phyloP scores from a whole-genome alignment of 2,113 vertebrate species.

The Megaceryle torquata region DNA sequence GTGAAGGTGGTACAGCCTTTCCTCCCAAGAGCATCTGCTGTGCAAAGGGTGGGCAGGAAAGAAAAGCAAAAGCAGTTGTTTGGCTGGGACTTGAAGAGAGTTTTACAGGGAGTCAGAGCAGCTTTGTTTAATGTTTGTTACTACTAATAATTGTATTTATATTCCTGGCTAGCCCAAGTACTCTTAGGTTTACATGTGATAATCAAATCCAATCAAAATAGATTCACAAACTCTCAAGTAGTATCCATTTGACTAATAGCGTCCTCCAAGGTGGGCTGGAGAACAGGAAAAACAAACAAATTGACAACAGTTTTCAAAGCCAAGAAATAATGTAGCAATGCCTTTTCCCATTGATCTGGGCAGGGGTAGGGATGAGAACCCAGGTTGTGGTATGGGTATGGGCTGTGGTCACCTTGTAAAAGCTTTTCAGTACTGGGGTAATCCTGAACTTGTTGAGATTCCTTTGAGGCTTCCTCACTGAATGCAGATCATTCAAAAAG shows the following conservation, averaged over 20 bases:
- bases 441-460: neutral
- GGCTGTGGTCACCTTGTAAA: neutral
- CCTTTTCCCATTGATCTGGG: neutral
- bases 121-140: neutral
- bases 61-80: neutral
- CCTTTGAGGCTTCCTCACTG: neutral
- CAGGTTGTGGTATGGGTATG: fast-evolving
- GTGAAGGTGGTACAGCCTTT: neutral
- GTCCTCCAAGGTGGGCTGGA: neutral
- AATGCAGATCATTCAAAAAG: neutral
- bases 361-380: neutral
- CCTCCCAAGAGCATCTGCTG: neutral
- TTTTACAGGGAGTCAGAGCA: neutral
- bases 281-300: neutral
- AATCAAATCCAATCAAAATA: constrained; percentile 7
- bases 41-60: neutral
- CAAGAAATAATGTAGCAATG: fast-evolving
- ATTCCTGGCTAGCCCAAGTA: neutral
- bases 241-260: neutral
- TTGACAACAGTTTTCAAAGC: neutral
- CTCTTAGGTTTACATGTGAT: neutral
- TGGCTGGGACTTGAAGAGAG: neutral
- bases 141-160: neutral
- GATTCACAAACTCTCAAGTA: neutral
- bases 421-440: neutral